Evolutionary conservation across 2,888 invertebrate genomes (phyloP).

Genomic region (Bembecia ichneumoniformis): DNA sequence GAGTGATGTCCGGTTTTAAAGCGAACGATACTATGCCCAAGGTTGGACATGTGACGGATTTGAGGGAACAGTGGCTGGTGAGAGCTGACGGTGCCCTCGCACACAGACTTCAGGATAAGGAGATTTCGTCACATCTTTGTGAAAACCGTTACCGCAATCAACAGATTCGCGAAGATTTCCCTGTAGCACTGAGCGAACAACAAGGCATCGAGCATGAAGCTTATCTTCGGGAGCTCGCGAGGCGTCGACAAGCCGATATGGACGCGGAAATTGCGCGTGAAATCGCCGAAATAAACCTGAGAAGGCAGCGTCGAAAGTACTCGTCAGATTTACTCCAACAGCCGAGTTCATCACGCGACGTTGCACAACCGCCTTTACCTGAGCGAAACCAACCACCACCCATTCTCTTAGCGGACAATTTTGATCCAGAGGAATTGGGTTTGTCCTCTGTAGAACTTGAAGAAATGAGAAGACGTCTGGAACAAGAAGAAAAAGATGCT

Average conservation of each 20-base stretch:
- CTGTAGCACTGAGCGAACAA: conserved; percentile 58
- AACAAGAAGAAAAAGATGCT: conserved; percentile 61
- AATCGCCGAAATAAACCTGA: conserved; percentile 61
- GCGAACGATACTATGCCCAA: conserved; percentile 63
- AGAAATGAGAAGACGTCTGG: conserved; percentile 49
- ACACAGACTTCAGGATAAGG: conserved; percentile 61
- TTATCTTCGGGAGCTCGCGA: conserved; percentile 41
- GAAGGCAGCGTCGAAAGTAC: conserved; percentile 45
- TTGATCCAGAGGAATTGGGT: conserved; percentile 52
- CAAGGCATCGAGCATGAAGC: conserved; percentile 55
- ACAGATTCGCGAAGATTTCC: conserved; percentile 65
- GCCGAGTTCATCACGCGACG: conserved; percentile 47
- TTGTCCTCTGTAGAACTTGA: conserved; percentile 50
- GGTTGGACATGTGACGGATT: conserved; percentile 59
- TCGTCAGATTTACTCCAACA: conserved; percentile 35
- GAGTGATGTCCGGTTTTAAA: conserved; percentile 52
- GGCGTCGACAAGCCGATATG: conserved; percentile 56
- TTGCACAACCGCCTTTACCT: conserved; percentile 19
- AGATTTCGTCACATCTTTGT: conserved; percentile 61
- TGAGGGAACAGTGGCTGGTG: conserved; percentile 65
- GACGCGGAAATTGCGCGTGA: conserved; percentile 62
- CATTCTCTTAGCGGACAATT: conserved; percentile 15
- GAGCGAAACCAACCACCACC: conserved; percentile 11
- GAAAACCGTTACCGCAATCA: conserved; percentile 64
- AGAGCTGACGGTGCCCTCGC: conserved; percentile 62